Base-by-base conservation (phyloP, 1,140 invertebrate genomes). In the Pemphigus obesinymphae region DNA sequence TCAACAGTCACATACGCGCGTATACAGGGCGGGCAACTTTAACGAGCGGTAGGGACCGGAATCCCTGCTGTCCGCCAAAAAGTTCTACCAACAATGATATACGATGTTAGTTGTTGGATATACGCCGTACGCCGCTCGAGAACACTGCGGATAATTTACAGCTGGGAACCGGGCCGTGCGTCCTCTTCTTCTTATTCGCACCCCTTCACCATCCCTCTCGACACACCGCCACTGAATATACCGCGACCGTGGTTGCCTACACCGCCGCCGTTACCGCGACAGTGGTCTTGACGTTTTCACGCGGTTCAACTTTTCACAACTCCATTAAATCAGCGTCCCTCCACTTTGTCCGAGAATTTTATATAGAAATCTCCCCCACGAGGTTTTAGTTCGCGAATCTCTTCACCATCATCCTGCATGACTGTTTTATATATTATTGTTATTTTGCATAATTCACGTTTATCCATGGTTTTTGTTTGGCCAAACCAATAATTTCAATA, bases 131-230 rank as follows among this genome's bases (percentile, higher is more conserved):
- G 4, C 55, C 2, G 5, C 1, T 11, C 5, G 48, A 53, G 31
- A 76, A 76, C 73, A 76, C 75, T 80, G 37, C 55, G 76, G 76
- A 55, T 80, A 80, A 80, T 80, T 80, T 80, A 80, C 76, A 80
- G 76, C 37, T 48, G 37, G 7, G 34, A 26, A 34, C 34, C 75
- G 34, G 75, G 53, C 37, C 43, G 40, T n/a, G n/a, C n/a, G n/a
- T 31, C 26, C 40, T 50, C 70, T 73, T 31, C 29, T n/a, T 20
- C 68, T 7, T 11, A 45, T 45, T 50, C 72, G 48, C 68, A 34
- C 50, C 31, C 26, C 34, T 8, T 37, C 31, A 20, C 45, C 31
- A 50, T 40, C 48, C 53, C 37, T 37, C 15, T 31, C 20, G 20
- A 34, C 72, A 8, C 29, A 5, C 26, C 26, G 7, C 58, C 29